phyloP scores from a whole-genome alignment of 2,113 vertebrate species.

The Pan paniscus region DNA sequence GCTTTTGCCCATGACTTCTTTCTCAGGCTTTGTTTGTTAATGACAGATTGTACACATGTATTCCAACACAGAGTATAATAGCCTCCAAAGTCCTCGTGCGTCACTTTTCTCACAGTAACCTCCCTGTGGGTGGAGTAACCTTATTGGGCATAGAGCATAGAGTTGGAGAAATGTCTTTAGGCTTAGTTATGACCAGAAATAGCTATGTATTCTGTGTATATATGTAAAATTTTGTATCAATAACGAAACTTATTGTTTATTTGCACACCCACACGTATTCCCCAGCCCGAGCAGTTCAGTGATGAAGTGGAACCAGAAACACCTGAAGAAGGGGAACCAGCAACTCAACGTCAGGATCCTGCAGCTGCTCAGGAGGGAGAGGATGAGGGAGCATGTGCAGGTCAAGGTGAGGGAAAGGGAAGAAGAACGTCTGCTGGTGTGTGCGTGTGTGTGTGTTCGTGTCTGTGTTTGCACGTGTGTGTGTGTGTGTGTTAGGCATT shows the following conservation, averaged over 20 bases:
- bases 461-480: not conserved
- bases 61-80: not conserved
- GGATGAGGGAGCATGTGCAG: not conserved
- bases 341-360: not conserved
- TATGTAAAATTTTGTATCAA: not conserved
- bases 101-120: not conserved
- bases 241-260: not conserved
- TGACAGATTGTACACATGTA: not conserved
- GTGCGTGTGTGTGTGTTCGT: not conserved
- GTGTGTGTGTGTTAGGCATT: not conserved
- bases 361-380: not conserved
- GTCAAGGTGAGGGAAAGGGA: constrained; percentile 1
- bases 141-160: not conserved
- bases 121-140: not conserved
- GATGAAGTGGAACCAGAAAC: not conserved
- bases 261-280: not conserved
- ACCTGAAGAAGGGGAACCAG: not conserved
- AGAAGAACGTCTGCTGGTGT: not conserved
- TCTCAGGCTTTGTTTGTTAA: not conserved
- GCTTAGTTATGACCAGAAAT: not conserved
- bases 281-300: not conserved
- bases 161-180: not conserved
- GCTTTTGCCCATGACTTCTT: not conserved
- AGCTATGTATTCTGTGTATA: not conserved
- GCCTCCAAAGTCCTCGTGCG: not conserved